Evolutionary conservation across 2,113 vertebrate genomes (phyloP), one percentile per base, ranked within the genome.

Genomic region (Canis aureus): DNA sequence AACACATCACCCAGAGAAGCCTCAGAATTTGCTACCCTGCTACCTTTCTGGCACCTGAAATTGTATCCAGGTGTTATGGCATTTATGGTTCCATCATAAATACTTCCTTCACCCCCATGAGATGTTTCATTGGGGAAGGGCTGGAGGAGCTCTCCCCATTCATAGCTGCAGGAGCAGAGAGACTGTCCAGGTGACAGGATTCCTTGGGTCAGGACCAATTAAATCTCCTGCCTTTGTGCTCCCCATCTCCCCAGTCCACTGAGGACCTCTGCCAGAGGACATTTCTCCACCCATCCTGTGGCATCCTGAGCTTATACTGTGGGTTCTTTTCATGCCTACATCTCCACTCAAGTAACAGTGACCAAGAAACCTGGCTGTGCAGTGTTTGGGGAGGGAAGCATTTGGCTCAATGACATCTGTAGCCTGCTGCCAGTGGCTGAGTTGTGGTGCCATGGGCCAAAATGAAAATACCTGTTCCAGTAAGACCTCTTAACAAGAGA

Each of bases 401-500:
- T 17, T 94, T 80, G 85, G 51, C 59, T 97, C 57, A 71, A 32
- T 16, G 74, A 23, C 55, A 94, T 38, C 8, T 6, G 0, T 15
- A 38, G 29, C 43, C 84, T 83, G 35, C n/a, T 93, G 19, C 79
- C 89, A 90, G 76, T 11, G 23, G 27, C 64, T 80, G 57, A 81
- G 78, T 64, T 66, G 89, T 29, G 59, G 35, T 8, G 12, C 19
- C 5, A 0, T n/a, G 17, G 59, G 86, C 79, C 94, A 92, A 89
- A 59, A 29, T 17, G 15, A 88, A 27, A 51, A 89, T 29, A 92
- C 66, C 67, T 80, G 13, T 87, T 93, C 94, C 27, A 84, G 62
- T 43, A 80, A 97, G 74, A 84, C 38, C 35, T 71, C 92, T 87
- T 84, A 85, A 69, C 16, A 92, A 76, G 79, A 95, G 82, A 79